Evolutionary conservation across 2,888 invertebrate genomes (phyloP), one percentile per base, ranked within the genome.

Genomic region (Molorchus minor): DNA sequence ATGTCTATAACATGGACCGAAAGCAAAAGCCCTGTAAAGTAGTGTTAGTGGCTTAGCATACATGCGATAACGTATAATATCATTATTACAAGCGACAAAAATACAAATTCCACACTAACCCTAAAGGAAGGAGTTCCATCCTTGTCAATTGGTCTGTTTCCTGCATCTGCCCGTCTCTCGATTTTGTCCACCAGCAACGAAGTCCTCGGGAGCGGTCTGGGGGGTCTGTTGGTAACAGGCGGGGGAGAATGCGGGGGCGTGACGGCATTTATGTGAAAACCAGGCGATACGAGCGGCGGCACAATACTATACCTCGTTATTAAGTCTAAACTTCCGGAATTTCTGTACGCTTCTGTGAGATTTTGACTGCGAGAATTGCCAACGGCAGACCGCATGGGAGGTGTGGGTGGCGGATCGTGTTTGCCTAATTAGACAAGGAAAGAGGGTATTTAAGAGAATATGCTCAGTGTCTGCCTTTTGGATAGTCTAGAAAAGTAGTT

Each of bases 221-320:
- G 70, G 2, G 69, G 67, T 33, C 54, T 63, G 17, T 44, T 36
- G 7, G 56, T 49, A 17, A 62, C 41, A 17, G 56, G 58, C n/a
- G 61, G 61, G 41, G 58, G 57, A 21, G 65, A 54, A 30, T 43
- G 67, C 29, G 67, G 58, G 55, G 57, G 59, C 21, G 33, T 56
- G 17, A 13, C 46, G 12, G 29, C 56, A 61, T 65, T 67, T 46
- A 54, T 62, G 41, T 56, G 64, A 68, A 69, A 68, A 54, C 62
- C 64, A 38, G 67, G 56, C n/a, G 68, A 61, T 46, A 62, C 58
- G 43, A 67, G 58, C 35, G 68, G 64, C 15, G 65, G 57, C 58
- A 64, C 55, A 43, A 68, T 61, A 58, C 62, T 65, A 60, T 67
- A 71, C 62, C 68, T 70, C 33, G 69, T 67, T 67, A 62, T 66